These are phyloP conservation scores for Poicephalus gulielmi DNA, from an alignment of 2,113 vertebrate species.

Conservation along the genomic window DNA sequence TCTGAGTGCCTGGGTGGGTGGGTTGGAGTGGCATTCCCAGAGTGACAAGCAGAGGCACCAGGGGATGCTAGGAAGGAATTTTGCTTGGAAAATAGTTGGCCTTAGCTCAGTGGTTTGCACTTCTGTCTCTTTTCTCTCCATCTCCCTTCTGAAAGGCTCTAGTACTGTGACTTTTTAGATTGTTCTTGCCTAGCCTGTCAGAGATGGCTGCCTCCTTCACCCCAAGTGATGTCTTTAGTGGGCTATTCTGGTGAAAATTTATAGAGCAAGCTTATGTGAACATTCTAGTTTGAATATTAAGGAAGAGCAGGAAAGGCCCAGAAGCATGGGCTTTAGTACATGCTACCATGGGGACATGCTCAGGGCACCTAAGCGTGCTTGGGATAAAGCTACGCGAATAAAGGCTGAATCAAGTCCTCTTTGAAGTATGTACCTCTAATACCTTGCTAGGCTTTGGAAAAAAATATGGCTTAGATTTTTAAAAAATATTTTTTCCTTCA, in stretches of 20 bases:
- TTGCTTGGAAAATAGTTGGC: background rate
- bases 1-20: constrained; percentile 37
- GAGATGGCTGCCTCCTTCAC: background rate
- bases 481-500: background rate
- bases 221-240: background rate
- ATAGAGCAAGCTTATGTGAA: background rate
- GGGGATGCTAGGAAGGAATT: background rate
- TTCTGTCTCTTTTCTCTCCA: background rate
- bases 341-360: background rate
- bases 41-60: background rate
- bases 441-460: background rate
- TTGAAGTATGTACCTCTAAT: background rate
- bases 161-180: background rate
- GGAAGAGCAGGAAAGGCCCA: background rate
- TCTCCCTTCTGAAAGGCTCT: background rate
- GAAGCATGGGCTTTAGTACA: background rate
- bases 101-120: background rate
- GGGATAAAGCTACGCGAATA: background rate
- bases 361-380: background rate
- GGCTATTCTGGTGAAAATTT: background rate
- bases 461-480: background rate
- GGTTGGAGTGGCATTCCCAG: constrained; percentile 59
- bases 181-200: background rate
- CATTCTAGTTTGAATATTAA: background rate
- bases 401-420: background rate